phyloP scores from a whole-genome alignment of 2,888 invertebrate genomes.

The Slavum lentiscoides region DNA sequence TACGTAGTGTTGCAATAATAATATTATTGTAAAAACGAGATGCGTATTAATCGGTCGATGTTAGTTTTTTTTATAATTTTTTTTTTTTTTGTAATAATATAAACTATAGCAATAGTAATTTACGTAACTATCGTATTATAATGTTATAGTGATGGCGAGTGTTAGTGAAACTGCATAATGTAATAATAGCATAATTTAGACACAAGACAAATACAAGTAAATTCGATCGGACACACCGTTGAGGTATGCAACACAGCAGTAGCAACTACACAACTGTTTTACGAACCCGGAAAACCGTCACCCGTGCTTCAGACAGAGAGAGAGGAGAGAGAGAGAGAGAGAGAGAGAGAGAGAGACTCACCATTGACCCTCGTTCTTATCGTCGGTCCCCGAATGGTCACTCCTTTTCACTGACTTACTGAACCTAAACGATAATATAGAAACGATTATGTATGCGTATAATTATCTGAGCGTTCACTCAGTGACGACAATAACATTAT shows the following conservation, averaged over 20 bases:
- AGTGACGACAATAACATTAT: no score
- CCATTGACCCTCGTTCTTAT: constrained; percentile 54
- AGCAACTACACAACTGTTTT: background rate
- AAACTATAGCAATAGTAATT: background rate
- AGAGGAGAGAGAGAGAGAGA: background rate
- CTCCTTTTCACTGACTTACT: constrained; percentile 52
- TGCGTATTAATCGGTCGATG: no score
- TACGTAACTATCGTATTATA: background rate
- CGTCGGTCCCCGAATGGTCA: constrained; percentile 46
- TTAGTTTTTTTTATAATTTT: no score
- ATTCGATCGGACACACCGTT: background rate
- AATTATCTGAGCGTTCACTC: background rate
- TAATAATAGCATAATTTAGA: background rate
- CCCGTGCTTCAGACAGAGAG: constrained; percentile 31
- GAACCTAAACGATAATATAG: constrained; percentile 46
- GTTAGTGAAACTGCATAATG: background rate
- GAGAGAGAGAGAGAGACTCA: constrained; percentile 11
- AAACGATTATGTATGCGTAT: constrained; percentile 42
- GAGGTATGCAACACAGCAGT: background rate
- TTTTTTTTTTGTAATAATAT: no score
- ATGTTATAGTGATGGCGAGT: background rate
- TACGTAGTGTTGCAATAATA: no score
- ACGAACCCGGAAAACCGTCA: constrained; percentile 25
- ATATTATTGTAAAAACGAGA: no score
- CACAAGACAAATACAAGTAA: constrained; percentile 10